Evolutionary conservation across 2,888 invertebrate species (phyloP).

Genomic region (Anticlea derivata): DNA sequence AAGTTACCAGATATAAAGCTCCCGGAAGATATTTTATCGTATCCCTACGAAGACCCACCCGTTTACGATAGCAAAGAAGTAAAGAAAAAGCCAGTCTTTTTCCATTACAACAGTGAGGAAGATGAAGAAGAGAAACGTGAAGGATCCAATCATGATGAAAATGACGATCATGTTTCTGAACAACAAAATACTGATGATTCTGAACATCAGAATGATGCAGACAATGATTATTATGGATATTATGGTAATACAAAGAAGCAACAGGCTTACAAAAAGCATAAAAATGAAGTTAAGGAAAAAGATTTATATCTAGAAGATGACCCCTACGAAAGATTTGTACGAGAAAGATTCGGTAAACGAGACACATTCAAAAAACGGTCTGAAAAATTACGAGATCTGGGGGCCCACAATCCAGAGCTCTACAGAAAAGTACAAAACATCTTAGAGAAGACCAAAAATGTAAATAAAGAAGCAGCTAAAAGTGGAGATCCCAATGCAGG

Average conservation of each 20-base stretch:
- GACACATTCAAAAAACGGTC: constrained; percentile 63
- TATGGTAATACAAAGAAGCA: constrained; percentile 42
- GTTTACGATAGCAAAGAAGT: constrained; percentile 43
- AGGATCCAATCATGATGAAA: constrained; percentile 31
- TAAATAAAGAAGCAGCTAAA: constrained; percentile 66
- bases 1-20: constrained; percentile 76
- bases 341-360: constrained; percentile 73
- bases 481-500: constrained; percentile 74
- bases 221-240: constrained; percentile 37
- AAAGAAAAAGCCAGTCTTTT: constrained; percentile 43
- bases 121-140: constrained; percentile 36
- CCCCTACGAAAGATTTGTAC: constrained; percentile 75
- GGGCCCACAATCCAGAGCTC: constrained; percentile 56
- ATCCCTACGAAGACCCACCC: constrained; percentile 52
- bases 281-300: constrained; percentile 49
- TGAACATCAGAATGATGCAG: constrained; percentile 40
- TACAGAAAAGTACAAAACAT: constrained; percentile 62
- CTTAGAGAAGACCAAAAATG: constrained; percentile 67
- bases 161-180: constrained; percentile 40
- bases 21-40: constrained; percentile 73
- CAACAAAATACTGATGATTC: constrained; percentile 37
- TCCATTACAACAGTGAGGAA: constrained; percentile 48
- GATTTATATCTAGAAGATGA: constrained; percentile 48
- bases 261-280: constrained; percentile 49
- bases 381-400: constrained; percentile 52